Percentiles rank a stretch among this genome's conserved stretches.
Evolutionary conservation across 2,888 invertebrate genomes (phyloP).

Genomic region (Tetragonisca angustula): DNA sequence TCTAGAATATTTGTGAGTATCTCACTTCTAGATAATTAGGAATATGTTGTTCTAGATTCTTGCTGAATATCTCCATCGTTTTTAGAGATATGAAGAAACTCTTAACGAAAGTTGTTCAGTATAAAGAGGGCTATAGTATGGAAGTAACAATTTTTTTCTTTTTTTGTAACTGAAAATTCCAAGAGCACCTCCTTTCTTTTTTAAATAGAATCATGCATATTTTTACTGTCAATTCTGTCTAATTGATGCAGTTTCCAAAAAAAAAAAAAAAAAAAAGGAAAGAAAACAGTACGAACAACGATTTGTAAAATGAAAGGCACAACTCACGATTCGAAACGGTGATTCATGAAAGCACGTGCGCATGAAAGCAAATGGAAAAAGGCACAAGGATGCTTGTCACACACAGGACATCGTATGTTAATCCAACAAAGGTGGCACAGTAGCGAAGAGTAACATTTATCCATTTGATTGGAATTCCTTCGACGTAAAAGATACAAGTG

Average conservation of each 20-base stretch:
- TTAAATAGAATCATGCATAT: no score
- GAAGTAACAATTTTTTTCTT: no score
- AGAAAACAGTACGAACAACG: neutral
- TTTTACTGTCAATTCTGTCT: no score
- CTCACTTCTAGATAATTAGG: no score
- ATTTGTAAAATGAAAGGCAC: neutral
- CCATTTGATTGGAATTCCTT: neutral
- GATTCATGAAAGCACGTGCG: neutral
- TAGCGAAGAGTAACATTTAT: constrained; percentile 8
- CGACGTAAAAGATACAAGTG: neutral
- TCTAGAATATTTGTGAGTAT: no score
- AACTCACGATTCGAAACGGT: neutral
- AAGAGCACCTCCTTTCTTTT: no score
- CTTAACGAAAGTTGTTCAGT: no score
- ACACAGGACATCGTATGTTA: constrained; percentile 18
- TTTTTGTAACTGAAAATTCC: no score
- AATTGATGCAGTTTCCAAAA: neutral
- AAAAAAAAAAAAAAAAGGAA: neutral
- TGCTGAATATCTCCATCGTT: no score
- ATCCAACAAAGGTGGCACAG: constrained; percentile 12
- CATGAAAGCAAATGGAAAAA: constrained; percentile 1
- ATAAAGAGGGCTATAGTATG: no score
- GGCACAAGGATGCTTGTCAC: constrained; percentile 38
- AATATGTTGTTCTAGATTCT: no score
- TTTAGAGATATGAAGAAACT: no score